phyloP scores from a whole-genome alignment of 1,140 invertebrate species.

The Monomorium pharaonis region DNA sequence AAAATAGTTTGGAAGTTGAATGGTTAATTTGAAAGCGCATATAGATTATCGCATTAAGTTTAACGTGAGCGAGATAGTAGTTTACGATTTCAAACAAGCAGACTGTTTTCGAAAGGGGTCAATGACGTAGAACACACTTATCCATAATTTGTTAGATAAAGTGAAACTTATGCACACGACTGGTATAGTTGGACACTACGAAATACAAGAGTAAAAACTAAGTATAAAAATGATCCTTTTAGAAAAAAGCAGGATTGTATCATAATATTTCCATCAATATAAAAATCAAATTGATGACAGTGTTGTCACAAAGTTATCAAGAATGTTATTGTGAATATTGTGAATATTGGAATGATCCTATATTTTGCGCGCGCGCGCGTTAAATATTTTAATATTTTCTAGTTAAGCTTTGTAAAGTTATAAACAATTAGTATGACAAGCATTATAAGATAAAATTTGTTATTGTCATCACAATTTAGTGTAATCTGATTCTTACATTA shows the following conservation, averaged over 20 bases:
- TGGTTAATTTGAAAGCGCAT: slow-evolving; percentile 56
- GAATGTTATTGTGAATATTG: background rate
- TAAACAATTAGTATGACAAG: background rate
- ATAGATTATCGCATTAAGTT: slow-evolving; percentile 28
- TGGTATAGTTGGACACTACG: no score
- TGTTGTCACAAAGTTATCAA: background rate
- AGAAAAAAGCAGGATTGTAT: background rate
- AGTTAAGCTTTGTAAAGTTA: slow-evolving; percentile 3
- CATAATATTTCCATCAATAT: slow-evolving; percentile 1
- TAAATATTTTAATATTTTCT: background rate
- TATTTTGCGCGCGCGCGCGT: no score
- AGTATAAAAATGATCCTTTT: background rate
- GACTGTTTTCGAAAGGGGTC: slow-evolving; percentile 6
- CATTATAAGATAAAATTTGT: background rate
- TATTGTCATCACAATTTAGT: background rate
- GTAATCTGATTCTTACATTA: background rate
- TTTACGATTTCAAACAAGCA: slow-evolving; percentile 41
- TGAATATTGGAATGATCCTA: no score
- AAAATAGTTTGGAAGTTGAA: background rate
- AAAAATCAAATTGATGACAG: background rate
- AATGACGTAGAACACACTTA: background rate
- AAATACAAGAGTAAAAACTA: background rate
- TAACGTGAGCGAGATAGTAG: slow-evolving; percentile 48
- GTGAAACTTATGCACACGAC: background rate
- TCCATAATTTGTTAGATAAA: slow-evolving; percentile 54